Percentiles rank a stretch among this genome's conserved stretches.
Conservation (phyloP, 2,888 invertebrate species). For the Coenonympha glycerion region DNA sequence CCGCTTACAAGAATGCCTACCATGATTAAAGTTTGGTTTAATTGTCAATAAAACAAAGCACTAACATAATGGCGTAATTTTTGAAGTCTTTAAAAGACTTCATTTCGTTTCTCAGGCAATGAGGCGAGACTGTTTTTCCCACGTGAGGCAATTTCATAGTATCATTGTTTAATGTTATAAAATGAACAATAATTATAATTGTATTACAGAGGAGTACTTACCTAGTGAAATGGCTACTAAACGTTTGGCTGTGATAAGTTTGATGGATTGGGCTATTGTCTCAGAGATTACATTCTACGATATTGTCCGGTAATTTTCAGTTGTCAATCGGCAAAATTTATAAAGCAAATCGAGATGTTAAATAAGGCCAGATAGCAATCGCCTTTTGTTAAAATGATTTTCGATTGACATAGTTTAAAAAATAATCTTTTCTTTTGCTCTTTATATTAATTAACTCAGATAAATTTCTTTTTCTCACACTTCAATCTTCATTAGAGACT, state of each 20-base stretch:
- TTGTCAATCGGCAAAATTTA: neutral
- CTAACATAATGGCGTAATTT: slow-evolving; percentile 24
- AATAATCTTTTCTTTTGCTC: too few relatives aligned
- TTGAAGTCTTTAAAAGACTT: slow-evolving; percentile 15
- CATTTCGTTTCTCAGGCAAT: slow-evolving; percentile 41
- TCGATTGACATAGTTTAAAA: too few relatives aligned
- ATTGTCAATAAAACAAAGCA: slow-evolving; percentile 34
- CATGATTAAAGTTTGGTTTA: slow-evolving; percentile 21
- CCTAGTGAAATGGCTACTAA: slow-evolving; percentile 11
- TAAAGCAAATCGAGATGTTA: too few relatives aligned
- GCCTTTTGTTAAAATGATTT: too few relatives aligned
- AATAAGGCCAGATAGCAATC: too few relatives aligned
- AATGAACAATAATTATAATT: slow-evolving; percentile 23
- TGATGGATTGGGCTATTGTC: neutral
- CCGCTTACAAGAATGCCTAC: slow-evolving; percentile 11
- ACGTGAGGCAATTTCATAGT: slow-evolving; percentile 28
- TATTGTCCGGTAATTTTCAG: neutral
- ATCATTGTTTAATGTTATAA: slow-evolving; percentile 17
- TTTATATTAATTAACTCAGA: too few relatives aligned
- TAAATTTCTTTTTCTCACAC: too few relatives aligned
- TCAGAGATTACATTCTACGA: neutral
- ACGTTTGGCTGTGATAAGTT: neutral
- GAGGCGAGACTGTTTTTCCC: slow-evolving; percentile 40
- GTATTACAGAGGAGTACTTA: slow-evolving; percentile 8
- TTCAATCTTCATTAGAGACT: too few relatives aligned